These are phyloP conservation scores for Operophtera brumata DNA, from an alignment of 2,888 invertebrate species.

Conservation along the genomic window DNA sequence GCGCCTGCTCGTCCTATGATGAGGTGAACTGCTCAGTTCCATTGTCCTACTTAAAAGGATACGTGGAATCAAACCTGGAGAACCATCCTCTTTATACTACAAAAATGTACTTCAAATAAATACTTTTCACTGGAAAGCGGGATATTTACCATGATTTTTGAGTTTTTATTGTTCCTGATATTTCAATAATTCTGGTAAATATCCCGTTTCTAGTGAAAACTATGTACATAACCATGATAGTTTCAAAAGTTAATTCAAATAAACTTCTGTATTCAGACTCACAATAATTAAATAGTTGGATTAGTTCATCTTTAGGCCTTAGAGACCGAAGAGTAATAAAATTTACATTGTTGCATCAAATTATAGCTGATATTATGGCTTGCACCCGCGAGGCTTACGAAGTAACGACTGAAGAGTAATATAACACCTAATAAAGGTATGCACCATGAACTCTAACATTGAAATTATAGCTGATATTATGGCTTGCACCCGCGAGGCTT, in stretches of 20 bases:
- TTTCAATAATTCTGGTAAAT: too few species aligned
- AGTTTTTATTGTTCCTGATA: too few species aligned
- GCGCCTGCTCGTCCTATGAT: too few species aligned
- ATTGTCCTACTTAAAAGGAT: background rate
- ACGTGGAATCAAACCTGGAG: conserved; percentile 2
- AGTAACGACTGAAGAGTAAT: conserved; percentile 9
- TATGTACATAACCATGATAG: too few species aligned
- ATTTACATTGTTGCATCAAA: conserved; percentile 23
- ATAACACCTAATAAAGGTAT: background rate
- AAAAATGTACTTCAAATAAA: too few species aligned
- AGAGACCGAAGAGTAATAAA: conserved; percentile 18
- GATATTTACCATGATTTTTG: too few species aligned
- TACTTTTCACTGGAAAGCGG: conserved; percentile 13
- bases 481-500: conserved; percentile 12
- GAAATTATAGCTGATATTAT: conserved; percentile 20
- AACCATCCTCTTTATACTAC: background rate
- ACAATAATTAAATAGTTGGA: conserved; percentile 21
- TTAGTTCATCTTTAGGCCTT: background rate
- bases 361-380: conserved; percentile 19
- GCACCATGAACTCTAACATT: background rate
- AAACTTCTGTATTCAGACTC: conserved; percentile 2
- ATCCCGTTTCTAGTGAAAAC: too few species aligned
- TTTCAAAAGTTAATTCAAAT: too few species aligned
- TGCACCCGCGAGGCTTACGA: conserved; percentile 10
- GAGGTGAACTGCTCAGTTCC: too few species aligned